Percentiles rank a stretch among this genome's conserved stretches.
These are phyloP conservation scores for Helarctos malayanus DNA, from an alignment of 2,797 vertebrate genomes.

Conservation along the genomic window DNA sequence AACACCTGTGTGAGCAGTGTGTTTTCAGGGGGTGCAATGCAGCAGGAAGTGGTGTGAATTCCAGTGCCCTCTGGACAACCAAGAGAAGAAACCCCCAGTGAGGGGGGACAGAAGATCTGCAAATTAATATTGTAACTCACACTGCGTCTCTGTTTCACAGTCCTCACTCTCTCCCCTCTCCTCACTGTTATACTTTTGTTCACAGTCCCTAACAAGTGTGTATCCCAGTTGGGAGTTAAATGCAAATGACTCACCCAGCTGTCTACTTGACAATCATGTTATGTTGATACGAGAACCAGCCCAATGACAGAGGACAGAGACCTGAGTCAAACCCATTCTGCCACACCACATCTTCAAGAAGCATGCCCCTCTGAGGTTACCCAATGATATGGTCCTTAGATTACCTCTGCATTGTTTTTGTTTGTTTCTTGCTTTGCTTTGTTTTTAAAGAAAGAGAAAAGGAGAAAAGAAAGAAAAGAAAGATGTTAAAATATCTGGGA, in stretches of 20 bases:
- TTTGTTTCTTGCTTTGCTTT: neutral
- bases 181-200: neutral
- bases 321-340: neutral
- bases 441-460: neutral
- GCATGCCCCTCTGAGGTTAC: neutral
- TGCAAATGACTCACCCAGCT: neutral
- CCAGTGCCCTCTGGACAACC: neutral
- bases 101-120: neutral
- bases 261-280: neutral
- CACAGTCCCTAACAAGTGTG: neutral
- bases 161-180: neutral
- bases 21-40: neutral
- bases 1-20: neutral
- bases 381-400: neutral
- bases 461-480: neutral
- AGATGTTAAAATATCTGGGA: neutral
- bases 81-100: neutral
- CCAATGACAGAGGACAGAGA: neutral
- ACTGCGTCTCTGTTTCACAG: neutral
- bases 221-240: neutral
- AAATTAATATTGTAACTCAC: neutral
- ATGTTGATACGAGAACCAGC: neutral
- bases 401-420: neutral
- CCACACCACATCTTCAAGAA: neutral
- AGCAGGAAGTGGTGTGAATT: neutral